Evolutionary conservation across 2,797 vertebrate genomes (phyloP).

Genomic region (Coregonus suidteri): DNA sequence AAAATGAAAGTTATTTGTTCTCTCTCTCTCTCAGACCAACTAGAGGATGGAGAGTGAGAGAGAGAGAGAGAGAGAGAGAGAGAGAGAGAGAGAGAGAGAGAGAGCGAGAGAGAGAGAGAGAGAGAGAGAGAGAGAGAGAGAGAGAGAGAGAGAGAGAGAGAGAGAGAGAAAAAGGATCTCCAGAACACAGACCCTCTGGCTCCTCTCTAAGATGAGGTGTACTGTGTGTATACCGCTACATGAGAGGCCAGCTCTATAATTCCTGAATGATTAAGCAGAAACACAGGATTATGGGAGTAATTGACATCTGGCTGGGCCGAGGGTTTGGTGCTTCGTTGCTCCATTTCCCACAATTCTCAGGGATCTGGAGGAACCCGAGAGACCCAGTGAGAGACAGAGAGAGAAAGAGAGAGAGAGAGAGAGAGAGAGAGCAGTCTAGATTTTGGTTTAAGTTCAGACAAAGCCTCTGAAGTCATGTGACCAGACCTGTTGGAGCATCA

Average conservation of each 20-base stretch:
- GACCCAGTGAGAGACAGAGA: no score
- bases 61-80: neutral
- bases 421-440: neutral
- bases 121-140: no score
- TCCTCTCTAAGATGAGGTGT: neutral
- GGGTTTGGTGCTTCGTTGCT: neutral
- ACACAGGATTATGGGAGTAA: constrained; percentile 1
- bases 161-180: neutral
- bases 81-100: neutral
- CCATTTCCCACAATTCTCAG: neutral
- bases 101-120: neutral
- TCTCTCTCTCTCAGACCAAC: neutral
- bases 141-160: neutral
- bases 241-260: neutral
- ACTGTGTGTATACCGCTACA: neutral
- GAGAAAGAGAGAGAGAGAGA: no score
- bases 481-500: neutral
- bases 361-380: neutral
- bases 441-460: neutral
- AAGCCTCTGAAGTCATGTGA: neutral
- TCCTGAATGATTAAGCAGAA: constrained; percentile 2
- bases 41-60: neutral
- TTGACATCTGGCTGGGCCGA: neutral
- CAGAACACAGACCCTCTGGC: neutral
- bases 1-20: neutral